Percentiles rank a stretch among this genome's conserved stretches.
These are phyloP conservation scores for Sphecodes monilicornis DNA, from an alignment of 2,888 invertebrate species.

Conservation along the genomic window DNA sequence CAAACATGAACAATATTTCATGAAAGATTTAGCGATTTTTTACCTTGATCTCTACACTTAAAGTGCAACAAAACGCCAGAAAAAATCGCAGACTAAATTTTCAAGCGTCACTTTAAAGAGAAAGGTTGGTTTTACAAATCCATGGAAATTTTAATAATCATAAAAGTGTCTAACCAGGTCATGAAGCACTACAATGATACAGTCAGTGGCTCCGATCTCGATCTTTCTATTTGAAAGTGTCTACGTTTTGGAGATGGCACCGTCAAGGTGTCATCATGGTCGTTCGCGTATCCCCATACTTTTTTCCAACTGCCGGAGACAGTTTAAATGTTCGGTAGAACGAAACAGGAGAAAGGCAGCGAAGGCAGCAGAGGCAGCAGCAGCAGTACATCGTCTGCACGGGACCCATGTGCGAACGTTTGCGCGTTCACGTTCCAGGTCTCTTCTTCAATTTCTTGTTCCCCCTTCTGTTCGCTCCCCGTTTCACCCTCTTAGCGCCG, in stretches of 20 bases:
- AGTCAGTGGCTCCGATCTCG: too few species aligned
- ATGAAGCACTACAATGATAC: too few species aligned
- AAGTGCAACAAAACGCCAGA: background rate
- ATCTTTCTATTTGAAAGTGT: too few species aligned
- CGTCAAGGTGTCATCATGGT: too few species aligned
- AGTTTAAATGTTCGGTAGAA: slow-evolving; percentile 66
- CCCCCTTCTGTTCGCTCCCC: slow-evolving; percentile 10
- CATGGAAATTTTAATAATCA: too few species aligned
- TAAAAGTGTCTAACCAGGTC: too few species aligned
- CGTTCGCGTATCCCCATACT: slow-evolving; percentile 28
- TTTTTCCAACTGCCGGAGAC: slow-evolving; percentile 63
- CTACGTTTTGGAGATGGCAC: too few species aligned
- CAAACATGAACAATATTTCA: too few species aligned
- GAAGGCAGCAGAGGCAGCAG: slow-evolving; percentile 16
- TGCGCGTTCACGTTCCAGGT: slow-evolving; percentile 49
- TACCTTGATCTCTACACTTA: too few species aligned
- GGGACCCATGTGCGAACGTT: slow-evolving; percentile 13
- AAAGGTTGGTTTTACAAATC: too few species aligned
- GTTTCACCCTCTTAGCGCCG: slow-evolving; percentile 57
- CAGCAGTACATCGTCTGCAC: background rate
- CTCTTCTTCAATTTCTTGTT: slow-evolving; percentile 53
- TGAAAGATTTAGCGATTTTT: too few species aligned
- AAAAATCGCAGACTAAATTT: background rate
- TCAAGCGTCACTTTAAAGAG: background rate
- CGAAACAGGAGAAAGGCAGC: slow-evolving; percentile 48